These are phyloP conservation scores for Aegypius monachus DNA, from an alignment of 2,113 vertebrate species.

Conservation along the genomic window DNA sequence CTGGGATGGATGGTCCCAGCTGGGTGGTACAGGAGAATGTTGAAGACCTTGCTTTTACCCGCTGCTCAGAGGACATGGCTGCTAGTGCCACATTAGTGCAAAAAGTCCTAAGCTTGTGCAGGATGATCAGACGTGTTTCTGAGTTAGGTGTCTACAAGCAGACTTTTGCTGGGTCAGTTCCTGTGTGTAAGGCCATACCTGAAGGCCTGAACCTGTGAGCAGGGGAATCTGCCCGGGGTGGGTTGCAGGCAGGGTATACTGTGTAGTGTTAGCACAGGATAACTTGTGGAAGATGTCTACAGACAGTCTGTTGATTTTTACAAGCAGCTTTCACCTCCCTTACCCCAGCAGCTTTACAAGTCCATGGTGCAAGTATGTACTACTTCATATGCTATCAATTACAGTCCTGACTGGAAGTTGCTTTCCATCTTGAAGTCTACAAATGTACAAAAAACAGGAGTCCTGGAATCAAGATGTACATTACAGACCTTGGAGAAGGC, in stretches of 20 bases:
- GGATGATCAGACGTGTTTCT: neutral
- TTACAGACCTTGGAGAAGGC: constrained; percentile 21
- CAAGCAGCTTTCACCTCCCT: constrained; percentile 8
- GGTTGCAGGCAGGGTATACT: neutral
- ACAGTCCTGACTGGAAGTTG: neutral
- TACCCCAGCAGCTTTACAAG: neutral
- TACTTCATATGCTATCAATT: constrained; percentile 2
- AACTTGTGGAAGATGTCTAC: neutral
- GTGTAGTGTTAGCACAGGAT: neutral
- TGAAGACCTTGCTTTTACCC: neutral
- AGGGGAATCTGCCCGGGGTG: neutral
- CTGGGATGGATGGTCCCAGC: neutral
- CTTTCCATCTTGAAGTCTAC: constrained; percentile 14
- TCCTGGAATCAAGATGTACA: neutral
- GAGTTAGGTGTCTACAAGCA: neutral
- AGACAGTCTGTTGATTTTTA: neutral
- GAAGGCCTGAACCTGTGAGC: neutral
- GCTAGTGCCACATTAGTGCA: neutral
- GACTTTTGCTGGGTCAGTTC: neutral
- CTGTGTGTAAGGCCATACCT: neutral
- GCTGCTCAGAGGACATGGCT: neutral
- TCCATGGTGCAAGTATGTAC: neutral
- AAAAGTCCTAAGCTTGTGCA: neutral
- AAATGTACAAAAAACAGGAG: neutral
- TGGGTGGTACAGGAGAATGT: neutral